Evolutionary conservation across 2,113 vertebrate genomes (phyloP).

Genomic region (Mus pahari): DNA sequence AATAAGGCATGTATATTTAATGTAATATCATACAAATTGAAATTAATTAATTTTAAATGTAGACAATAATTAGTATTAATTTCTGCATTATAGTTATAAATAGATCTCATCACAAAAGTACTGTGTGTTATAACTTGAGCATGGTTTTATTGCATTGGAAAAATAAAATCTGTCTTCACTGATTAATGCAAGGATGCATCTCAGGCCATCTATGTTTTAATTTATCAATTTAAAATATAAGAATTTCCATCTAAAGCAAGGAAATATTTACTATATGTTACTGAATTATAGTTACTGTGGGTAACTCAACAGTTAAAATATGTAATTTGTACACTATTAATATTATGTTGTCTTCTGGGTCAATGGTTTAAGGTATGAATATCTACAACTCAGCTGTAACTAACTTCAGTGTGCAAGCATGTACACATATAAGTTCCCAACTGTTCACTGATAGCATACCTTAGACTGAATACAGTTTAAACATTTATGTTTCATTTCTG

Average conservation of each 20-base stretch:
- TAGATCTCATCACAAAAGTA: background rate
- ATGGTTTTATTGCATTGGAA: background rate
- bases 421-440: background rate
- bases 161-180: background rate
- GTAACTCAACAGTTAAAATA: background rate
- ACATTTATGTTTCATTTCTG: background rate
- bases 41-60: background rate
- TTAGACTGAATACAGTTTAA: background rate
- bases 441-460: background rate
- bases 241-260: background rate
- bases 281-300: background rate
- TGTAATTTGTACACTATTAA: background rate
- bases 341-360: no score
- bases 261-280: background rate
- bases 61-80: background rate
- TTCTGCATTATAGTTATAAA: background rate
- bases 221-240: background rate
- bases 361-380: background rate
- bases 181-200: background rate
- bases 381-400: background rate
- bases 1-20: background rate
- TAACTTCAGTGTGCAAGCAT: background rate
- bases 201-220: background rate
- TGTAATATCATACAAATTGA: background rate
- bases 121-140: background rate